Evolutionary conservation across 1,140 invertebrate genomes (phyloP).

Genomic region (Phortica variegata): DNA sequence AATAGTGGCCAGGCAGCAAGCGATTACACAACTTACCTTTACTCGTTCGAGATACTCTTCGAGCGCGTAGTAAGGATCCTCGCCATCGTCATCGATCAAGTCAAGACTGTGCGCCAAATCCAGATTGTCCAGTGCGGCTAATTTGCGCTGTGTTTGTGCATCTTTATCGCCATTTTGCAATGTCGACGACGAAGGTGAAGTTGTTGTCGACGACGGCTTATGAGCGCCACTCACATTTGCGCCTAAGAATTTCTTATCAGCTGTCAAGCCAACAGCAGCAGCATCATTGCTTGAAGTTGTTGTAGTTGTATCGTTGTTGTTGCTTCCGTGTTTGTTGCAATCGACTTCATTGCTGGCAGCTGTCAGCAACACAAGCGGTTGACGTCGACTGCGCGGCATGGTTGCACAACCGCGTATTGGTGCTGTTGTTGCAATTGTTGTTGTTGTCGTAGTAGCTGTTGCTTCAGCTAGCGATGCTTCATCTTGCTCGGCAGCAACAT

Average conservation of each 20-base stretch:
- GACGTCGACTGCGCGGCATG: constrained; percentile 41
- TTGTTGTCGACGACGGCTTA: constrained; percentile 20
- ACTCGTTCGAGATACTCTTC: constrained; percentile 52
- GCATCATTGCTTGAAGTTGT: too few relatives aligned
- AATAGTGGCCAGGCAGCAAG: too few relatives aligned
- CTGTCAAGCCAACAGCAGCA: constrained; percentile 47
- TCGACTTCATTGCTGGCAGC: background rate
- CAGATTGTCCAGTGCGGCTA: constrained; percentile 45
- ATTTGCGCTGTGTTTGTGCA: constrained; percentile 27
- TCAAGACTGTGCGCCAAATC: constrained; percentile 47
- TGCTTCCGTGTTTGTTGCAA: constrained; percentile 39
- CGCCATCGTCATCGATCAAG: constrained; percentile 44
- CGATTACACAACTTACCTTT: constrained; percentile 40
- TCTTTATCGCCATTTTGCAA: constrained; percentile 44
- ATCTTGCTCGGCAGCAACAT: constrained; percentile 38
- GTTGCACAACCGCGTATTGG: constrained; percentile 44
- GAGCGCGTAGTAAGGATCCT: constrained; percentile 46
- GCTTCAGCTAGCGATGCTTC: constrained; percentile 22
- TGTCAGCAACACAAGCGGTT: background rate
- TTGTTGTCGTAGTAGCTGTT: constrained; percentile 12
- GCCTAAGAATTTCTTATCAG: constrained; percentile 50
- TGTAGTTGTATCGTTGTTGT: constrained; percentile 17
- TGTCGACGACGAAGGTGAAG: constrained; percentile 18
- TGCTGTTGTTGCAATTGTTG: constrained; percentile 11
- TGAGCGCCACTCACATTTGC: too few relatives aligned